Conservation (phyloP, 2,113 vertebrate genomes). For the Hippocampus comes region DNA sequence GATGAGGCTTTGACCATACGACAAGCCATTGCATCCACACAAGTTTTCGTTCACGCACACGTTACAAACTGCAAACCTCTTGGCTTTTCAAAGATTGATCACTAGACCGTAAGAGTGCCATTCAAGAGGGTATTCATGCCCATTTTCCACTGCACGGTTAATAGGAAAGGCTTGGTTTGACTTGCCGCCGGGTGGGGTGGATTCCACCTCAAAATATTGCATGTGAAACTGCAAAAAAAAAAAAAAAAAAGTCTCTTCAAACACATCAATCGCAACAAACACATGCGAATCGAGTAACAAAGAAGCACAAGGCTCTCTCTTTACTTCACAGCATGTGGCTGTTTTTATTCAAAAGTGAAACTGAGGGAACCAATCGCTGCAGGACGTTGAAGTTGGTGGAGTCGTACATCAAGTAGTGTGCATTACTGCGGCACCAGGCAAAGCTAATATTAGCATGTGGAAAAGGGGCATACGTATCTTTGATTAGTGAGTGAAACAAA, state of each 20-base stretch:
- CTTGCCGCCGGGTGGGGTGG: background rate
- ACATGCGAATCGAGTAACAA: background rate
- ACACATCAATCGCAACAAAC: background rate
- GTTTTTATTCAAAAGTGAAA: no score
- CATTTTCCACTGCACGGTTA: background rate
- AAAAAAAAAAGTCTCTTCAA: background rate
- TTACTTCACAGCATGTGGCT: background rate
- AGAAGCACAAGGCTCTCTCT: background rate
- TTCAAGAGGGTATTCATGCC: constrained; percentile 43
- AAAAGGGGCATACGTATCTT: background rate
- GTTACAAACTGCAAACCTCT: constrained; percentile 63
- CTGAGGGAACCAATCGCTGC: no score
- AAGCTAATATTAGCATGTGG: background rate
- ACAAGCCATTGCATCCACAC: background rate
- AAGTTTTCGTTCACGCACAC: constrained; percentile 51
- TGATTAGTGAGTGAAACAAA: constrained; percentile 40
- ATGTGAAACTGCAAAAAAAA: background rate
- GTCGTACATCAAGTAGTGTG: background rate
- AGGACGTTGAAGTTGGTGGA: no score
- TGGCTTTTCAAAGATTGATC: constrained; percentile 55
- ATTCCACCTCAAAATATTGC: background rate
- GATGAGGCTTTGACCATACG: constrained; percentile 3
- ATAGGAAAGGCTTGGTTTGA: background rate
- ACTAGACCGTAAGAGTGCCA: constrained; percentile 66
- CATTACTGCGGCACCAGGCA: background rate